Base-by-base conservation (phyloP, 2,888 invertebrate genomes). In the Tenthredo notha region DNA sequence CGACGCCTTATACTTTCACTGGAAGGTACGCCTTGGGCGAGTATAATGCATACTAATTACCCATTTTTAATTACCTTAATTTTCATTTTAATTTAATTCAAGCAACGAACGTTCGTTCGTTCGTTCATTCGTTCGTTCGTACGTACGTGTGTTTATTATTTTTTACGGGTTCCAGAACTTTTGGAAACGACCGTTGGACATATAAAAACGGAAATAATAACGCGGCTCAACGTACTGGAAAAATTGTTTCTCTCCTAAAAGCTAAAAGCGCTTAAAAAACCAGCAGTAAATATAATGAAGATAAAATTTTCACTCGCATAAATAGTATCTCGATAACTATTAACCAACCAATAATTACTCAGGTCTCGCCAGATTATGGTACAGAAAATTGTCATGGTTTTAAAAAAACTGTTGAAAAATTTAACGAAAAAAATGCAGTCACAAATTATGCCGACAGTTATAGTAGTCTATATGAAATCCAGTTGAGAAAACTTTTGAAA, bases 31-130 rank as follows among this genome's bases (percentile, higher is more conserved):
- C 72, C 43, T 12, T 43, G 43, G 72, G 21, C 72, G 21, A 74
- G 72, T 74, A 33, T 54, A 50, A 54, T 54, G 77, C 50, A 54
- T 50, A 77, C 77, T 77, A 29, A 77, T 77, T 77, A 10, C n/a
- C 21, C 74, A 77, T 77, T 77, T 77, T 77, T 54, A 77, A 77
- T 77, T 50, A 77, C 77, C 25, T 29, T 77, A 77, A 77, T 77
- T 77, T 77, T 77, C 47, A 77, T 77, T 77, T 54, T 29, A 77
- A 50, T 77, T 77, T 77, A 12, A 77, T 77, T 77, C 54, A 29
- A 29, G 15, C 29, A 54, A 37, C 47, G 37, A 29, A 47, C 74
- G 15, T n/a, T 21, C n/a, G 40, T 40, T 21, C 61, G 25, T 61
- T 29, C 10, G 7, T 50, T 29, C 75, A 5, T 37, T 40, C 18